phyloP scores from a whole-genome alignment of 1,140 invertebrate species.

The Brachionus plicatilis region DNA sequence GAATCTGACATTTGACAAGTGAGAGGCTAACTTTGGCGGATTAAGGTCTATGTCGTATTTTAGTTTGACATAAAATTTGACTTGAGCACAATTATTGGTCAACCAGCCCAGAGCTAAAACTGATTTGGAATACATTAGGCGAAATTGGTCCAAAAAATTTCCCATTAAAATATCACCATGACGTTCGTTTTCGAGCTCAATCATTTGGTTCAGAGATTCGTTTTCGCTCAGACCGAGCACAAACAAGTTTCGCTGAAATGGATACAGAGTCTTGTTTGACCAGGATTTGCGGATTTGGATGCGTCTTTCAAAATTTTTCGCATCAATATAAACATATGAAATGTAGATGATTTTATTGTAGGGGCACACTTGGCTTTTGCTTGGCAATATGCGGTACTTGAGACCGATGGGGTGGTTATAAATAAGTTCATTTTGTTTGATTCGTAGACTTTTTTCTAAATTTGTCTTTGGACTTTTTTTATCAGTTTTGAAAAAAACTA shows the following conservation, averaged over 20 bases:
- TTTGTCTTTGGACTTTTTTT: background rate
- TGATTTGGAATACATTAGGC: background rate
- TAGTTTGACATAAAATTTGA: background rate
- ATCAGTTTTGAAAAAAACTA: background rate
- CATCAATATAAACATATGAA: slow-evolving; percentile 4
- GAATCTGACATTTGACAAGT: background rate
- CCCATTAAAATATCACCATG: slow-evolving; percentile 8
- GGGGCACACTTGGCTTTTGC: background rate
- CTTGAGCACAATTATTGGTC: background rate
- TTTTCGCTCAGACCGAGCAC: background rate
- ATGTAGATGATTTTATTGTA: background rate
- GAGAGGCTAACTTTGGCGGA: background rate
- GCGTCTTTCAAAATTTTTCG: background rate
- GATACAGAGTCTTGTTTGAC: background rate
- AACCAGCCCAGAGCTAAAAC: background rate
- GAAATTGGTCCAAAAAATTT: background rate
- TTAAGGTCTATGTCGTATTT: background rate
- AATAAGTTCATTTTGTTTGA: background rate
- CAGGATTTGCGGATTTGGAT: background rate
- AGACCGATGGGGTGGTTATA: background rate
- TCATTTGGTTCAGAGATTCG: slow-evolving; percentile 4
- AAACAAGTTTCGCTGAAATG: background rate
- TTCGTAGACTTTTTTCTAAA: background rate
- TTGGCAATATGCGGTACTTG: background rate
- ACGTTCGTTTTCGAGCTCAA: background rate